Conservation (phyloP, 2,797 vertebrate genomes). For the Acropternis orthonyx region DNA sequence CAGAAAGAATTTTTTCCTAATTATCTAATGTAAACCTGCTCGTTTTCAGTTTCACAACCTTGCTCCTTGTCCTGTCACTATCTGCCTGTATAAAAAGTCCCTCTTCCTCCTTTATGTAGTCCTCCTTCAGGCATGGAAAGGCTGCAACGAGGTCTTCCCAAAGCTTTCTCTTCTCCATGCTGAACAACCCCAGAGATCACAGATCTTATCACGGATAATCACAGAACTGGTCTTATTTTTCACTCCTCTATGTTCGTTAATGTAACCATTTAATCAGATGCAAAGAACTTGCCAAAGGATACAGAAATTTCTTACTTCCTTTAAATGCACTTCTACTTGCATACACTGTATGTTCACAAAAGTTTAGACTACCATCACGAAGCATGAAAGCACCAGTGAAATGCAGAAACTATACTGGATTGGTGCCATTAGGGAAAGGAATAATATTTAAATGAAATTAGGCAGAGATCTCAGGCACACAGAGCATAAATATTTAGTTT, state of each 20-base stretch:
- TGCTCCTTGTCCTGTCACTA: neutral
- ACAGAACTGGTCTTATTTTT: neutral
- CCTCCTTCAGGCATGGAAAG: neutral
- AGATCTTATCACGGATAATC: neutral
- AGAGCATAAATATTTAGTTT: constrained; percentile 36
- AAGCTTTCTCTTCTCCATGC: neutral
- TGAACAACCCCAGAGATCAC: neutral
- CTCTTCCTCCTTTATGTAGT: neutral
- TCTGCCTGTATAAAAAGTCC: neutral
- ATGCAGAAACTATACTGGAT: neutral
- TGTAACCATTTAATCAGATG: neutral
- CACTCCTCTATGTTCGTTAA: neutral
- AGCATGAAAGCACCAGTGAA: neutral
- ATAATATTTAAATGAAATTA: constrained; percentile 21
- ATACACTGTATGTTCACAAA: neutral
- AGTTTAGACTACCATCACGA: neutral
- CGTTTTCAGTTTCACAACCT: neutral
- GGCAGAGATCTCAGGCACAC: neutral
- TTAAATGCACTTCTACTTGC: neutral
- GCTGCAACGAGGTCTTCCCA: neutral
- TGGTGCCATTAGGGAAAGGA: neutral
- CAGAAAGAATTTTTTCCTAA: no score
- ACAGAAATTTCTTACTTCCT: neutral
- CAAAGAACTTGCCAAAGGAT: neutral
- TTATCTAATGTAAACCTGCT: neutral